Evolutionary conservation across 2,888 invertebrate species (phyloP), one percentile per base, ranked within the genome.

Genomic region (Drosophila ezoana): DNA sequence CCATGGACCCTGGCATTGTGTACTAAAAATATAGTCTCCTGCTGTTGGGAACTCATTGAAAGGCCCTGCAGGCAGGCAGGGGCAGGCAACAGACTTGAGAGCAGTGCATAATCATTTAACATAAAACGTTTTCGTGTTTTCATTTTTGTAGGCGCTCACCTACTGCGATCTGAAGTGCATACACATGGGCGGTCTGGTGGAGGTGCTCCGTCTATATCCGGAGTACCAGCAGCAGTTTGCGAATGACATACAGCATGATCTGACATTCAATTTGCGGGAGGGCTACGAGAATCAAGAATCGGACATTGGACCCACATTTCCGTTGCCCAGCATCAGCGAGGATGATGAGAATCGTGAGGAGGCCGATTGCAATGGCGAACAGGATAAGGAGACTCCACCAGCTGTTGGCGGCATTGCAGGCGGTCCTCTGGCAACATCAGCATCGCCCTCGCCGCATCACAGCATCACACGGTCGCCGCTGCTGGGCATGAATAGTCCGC

Each of bases 131-230:
- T 40, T 33, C 23, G n/a, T 57, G 16, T 41, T 53, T 41, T 37
- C 35, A 11, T 44, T 16, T 56, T 79, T 65, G 6, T 93, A 96
- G 93, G 98, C 98, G 38, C 94, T 98, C 57, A 98, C 98, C 44
- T 98, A 98, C 93, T 98, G 98, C 92, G 98, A 98, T 93, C 94
- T 98, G 65, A 98, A 98, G 93, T 97, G 98, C 93, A 96, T 98
- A 79, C 95, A 97, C 92, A 97, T 98, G 94, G 95, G 95, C 72
- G 98, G 98, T 1, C 93, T 98, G 51, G 96, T 97, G 13, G 98
- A 98, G 82, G 97, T 97, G 0, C 93, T 98, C 14, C 94, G 97
- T 2, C 93, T 98, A 0, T 98, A 98, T 92, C 98, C 98, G 0
- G 98, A 98, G 91, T 98, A 98, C 91, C 98, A 98, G 88, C 97